Percentiles rank a stretch among this genome's conserved stretches.
These are phyloP conservation scores for Eupithecia tripunctaria DNA, from an alignment of 2,888 invertebrate species.

Conservation along the genomic window DNA sequence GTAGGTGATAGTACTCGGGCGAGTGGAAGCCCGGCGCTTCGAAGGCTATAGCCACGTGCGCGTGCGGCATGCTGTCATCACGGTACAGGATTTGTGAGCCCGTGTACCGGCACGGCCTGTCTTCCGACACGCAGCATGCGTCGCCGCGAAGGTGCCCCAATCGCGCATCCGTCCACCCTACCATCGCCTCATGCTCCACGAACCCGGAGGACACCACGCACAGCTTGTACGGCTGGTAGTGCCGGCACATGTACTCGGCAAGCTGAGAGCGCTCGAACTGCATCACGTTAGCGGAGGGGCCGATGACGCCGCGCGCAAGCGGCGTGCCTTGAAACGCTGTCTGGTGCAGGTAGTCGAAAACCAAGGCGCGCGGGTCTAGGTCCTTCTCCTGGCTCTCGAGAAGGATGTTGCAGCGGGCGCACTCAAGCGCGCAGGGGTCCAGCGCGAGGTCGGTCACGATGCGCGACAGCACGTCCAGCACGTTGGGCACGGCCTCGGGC, in stretches of 20 bases:
- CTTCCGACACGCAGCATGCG: constrained; percentile 41
- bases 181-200: constrained; percentile 86
- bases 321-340: constrained; percentile 80
- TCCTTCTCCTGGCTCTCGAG: constrained; percentile 66
- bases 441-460: constrained; percentile 57
- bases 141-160: constrained; percentile 76
- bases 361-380: constrained; percentile 60
- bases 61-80: constrained; percentile 74
- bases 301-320: constrained; percentile 75
- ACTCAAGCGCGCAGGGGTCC: constrained; percentile 54
- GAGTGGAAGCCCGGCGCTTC: constrained; percentile 71
- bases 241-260: not conserved
- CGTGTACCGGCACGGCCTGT: constrained; percentile 53
- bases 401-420: constrained; percentile 53
- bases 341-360: constrained; percentile 76
- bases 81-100: constrained; percentile 54
- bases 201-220: constrained; percentile 89
- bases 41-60: constrained; percentile 73
- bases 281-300: constrained; percentile 87
- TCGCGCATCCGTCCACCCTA: constrained; percentile 78
- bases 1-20: constrained; percentile 62
- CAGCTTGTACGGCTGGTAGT: constrained; percentile 73
- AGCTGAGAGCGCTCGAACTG: constrained; percentile 71
- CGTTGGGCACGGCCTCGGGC: constrained; percentile 37
- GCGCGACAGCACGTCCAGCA: constrained; percentile 53